Base-by-base conservation (phyloP, 2,888 invertebrate genomes). In the Caenorhabditis macrosperma region DNA sequence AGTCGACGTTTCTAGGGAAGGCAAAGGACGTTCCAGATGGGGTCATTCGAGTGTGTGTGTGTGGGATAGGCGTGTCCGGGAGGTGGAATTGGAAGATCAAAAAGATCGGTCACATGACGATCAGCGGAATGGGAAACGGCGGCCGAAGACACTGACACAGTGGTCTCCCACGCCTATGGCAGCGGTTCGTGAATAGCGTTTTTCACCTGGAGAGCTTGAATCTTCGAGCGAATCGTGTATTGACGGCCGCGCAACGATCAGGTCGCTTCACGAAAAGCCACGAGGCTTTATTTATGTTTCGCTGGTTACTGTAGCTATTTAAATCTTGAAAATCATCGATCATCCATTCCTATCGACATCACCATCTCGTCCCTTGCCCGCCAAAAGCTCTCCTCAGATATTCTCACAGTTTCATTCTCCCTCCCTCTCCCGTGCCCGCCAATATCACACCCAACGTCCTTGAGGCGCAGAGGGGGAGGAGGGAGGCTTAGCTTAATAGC, bases 401-500 rank as follows among this genome's bases (percentile, higher is more conserved):
- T 6, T 41, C 22, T 46, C 46, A 20, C 46, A 66, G 55, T 44
- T 55, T 24, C 44, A 66, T 41, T 30, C 28, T 38, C 67, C 28
- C 44, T 17, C 48, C 35, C 1, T 9, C 28, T 22, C 20, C 61
- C 17, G 3, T 17, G 17, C 17, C n/a, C 17, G 1, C 26, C 28
- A 26, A 7, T 17, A 12, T 60, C 30, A 28, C 46, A 28, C 20
- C 28, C 24, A 3, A 20, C 46, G 63, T 52, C 63, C 63, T 64
- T 64, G 63, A 33, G 20, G 24, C 17, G 44, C 26, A 30, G 15
- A 24, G 30, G 6, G 17, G 26, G 12, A 26, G n/a, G 33, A 64
- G n/a, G n/a, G n/a, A n/a, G n/a, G 63, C 63, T 50, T 38, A 64
- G 63, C 63, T 64, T 64, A 64, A 64, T 64, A 64, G 63, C 63